Base-by-base conservation (phyloP, 1,140 invertebrate genomes). In the Nephila pilipes region DNA sequence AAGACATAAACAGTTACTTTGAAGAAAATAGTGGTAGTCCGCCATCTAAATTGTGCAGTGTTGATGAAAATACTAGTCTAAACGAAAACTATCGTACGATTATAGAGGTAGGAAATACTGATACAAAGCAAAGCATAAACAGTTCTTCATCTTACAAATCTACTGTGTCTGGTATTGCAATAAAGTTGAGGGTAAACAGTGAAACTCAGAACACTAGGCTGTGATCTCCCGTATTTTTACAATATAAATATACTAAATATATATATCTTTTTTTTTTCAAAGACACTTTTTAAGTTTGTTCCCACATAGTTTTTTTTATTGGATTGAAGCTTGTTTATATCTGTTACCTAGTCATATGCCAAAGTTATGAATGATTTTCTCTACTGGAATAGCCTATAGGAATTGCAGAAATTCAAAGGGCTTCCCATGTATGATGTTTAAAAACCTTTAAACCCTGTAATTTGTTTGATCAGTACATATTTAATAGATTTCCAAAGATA, bases 181-280 rank as follows among this genome's bases (percentile, higher is more conserved):
- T 93, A n/a, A 93, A 93, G n/a, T 25, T 93, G 36, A 87, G 92
- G 55, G 92, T 93, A 1, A 93, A 93, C 57, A 93, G 92, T 89
- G 87, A 93, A n/a, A 89, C 22, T 25, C 85, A 89, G n/a, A 54
- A 93, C 75, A 93, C 92, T n/a, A 88, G 79, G 69, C 75, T 93
- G 85, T 93, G 60, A 93, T 83, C 54, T 63, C 14, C 20, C 14
- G 18, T 88, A 29, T 88, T 60, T 63, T 60, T 60, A 87, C n/a
- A 14, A 29, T 83, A 46, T 54, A 46, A 10, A 12, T 54, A 10
- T n/a, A 32, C 14, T 46, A 36, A 22, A 80, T 46, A 36, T 80
- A 25, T 83, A 36, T 55, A n/a, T 25, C 14, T 16, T n/a, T 46
- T n/a, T 83, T 46, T 38, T 10, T 83, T 83, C 38, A 38, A 16